Evolutionary conservation across 2,888 invertebrate species (phyloP).

Genomic region (Anorthoa munda): DNA sequence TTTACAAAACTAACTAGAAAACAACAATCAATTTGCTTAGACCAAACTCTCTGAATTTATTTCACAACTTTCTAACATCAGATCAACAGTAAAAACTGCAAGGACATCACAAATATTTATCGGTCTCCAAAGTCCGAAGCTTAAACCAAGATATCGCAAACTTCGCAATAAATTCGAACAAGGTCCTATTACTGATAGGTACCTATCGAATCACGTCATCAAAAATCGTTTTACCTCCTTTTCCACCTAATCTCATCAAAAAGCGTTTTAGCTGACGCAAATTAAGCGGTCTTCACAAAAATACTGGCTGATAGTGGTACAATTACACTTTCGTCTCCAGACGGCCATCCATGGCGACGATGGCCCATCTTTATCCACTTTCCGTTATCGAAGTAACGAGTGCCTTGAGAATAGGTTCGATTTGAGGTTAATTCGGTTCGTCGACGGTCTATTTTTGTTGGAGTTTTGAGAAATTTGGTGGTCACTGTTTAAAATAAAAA

Average conservation of each 20-base stretch:
- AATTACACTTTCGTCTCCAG: constrained; percentile 68
- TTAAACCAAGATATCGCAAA: constrained; percentile 21
- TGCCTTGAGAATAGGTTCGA: constrained; percentile 67
- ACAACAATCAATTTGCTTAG: not conserved
- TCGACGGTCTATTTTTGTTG: not conserved
- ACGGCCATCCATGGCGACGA: constrained; percentile 68
- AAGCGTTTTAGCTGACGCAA: constrained; percentile 56
- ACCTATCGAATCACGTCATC: constrained; percentile 38
- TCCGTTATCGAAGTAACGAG: constrained; percentile 72
- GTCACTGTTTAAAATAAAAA: not conserved
- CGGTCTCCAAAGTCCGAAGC: not conserved
- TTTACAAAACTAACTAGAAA: not conserved
- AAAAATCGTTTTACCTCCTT: constrained; percentile 57
- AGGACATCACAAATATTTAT: constrained; percentile 14
- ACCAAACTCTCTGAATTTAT: not conserved
- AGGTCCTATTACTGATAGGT: constrained; percentile 19
- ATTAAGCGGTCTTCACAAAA: constrained; percentile 51
- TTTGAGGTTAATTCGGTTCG: constrained; percentile 49
- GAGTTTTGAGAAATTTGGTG: not conserved
- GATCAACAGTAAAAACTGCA: constrained; percentile 7
- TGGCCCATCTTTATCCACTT: constrained; percentile 70
- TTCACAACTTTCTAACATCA: not conserved
- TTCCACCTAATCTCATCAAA: constrained; percentile 55
- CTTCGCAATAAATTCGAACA: constrained; percentile 46
- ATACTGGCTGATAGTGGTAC: constrained; percentile 51